Base-by-base conservation (phyloP, 2,797 vertebrate genomes). In the Diceros bicornis region DNA sequence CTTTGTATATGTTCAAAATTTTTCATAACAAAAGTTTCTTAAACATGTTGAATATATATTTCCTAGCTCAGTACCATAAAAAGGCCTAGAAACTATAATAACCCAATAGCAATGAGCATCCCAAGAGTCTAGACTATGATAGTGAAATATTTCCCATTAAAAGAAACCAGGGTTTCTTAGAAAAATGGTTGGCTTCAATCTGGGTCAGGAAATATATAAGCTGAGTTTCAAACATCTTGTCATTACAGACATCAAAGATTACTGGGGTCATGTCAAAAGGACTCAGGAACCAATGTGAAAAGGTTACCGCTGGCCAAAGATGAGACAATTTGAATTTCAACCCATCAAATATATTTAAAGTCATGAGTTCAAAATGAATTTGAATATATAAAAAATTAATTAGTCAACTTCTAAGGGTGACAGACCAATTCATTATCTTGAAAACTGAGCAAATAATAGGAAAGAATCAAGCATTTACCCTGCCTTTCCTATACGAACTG, bases 331-430 rank as follows among this genome's bases (percentile, higher is more conserved):
- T 74, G 11, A 95, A 72, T 72, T 91, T 79, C 50, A 86, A 62
- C 12, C 17, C 9, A 79, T 17, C 50, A 68, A 93, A 55, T n/a
- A 74, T 57, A 79, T n/a, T 82, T 93, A 95, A 93, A 87, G 50
- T 50, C 41, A 44, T 84, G 23, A 83, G 32, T 69, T 23, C 75
- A 87, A 86, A 72, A 87, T 72, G 34, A 90, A 66, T 47, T 72
- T 71, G 77, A 92, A 79, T 66, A 78, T 21, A 81, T 62, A 71
- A 89, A 89, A 32, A 84, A 72, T 79, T 66, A 69, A 82, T 68
- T 20, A 34, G 47, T 72, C 29, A 68, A 55, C 14, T 96, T 37
- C 61, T 37, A 81, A 84, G 32, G 55, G 34, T 52, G 25, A 84
- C 18, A 79, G 21, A 62, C 6, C 50, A 94, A 78, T 55, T 97